Evolutionary conservation across 2,797 vertebrate genomes (phyloP).

Genomic region (Poecilia picta): DNA sequence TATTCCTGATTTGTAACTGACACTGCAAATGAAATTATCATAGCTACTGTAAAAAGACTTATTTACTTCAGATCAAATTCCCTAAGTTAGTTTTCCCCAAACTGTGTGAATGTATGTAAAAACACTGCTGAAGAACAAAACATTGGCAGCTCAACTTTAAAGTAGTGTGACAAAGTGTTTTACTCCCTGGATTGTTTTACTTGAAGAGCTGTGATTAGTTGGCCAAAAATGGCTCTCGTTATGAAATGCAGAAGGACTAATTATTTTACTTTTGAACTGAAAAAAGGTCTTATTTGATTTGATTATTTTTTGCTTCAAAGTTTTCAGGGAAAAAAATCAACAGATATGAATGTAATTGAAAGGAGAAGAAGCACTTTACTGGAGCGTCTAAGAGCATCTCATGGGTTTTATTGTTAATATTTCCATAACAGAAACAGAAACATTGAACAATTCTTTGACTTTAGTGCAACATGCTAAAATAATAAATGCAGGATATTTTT

Average conservation of each 20-base stretch:
- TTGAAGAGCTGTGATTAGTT: background rate
- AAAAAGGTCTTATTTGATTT: background rate
- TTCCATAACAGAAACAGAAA: background rate
- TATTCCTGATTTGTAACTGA: background rate
- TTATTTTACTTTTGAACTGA: background rate
- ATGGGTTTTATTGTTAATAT: background rate
- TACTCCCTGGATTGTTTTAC: background rate
- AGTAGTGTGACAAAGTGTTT: background rate
- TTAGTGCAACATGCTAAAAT: background rate
- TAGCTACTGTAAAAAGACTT: background rate
- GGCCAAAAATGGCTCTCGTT: background rate
- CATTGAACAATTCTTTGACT: background rate
- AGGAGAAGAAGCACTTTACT: background rate
- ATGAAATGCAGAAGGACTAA: background rate
- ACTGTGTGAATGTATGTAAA: background rate
- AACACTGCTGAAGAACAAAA: background rate
- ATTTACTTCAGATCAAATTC: background rate
- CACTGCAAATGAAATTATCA: background rate
- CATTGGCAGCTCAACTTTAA: background rate
- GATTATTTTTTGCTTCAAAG: background rate
- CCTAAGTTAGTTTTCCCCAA: background rate
- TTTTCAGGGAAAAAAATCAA: background rate
- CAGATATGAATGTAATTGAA: background rate
- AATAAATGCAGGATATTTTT: background rate
- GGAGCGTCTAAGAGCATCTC: constrained; percentile 30